Evolutionary conservation across 1,140 invertebrate genomes (phyloP), one percentile per base, ranked within the genome.

Genomic region (Lysiphlebus fabarum): DNA sequence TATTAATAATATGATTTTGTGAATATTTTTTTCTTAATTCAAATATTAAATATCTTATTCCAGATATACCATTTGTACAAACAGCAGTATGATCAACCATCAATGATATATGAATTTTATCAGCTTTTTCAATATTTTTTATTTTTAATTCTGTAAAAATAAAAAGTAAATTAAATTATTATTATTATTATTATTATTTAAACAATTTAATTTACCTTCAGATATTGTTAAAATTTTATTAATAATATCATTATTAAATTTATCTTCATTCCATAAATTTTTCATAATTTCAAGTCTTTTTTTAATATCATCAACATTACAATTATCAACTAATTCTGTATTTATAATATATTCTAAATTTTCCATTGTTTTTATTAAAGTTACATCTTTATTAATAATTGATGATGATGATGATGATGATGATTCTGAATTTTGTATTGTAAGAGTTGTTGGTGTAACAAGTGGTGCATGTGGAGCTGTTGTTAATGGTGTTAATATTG

Each of bases 1-100:
- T 9, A 17, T 12, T 14, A 4, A 51, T 17, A 41, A 8, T 2
- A 5, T 42, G 40, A 48, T 9, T 43, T 11, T 49, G 5, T 12
- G 12, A n/a, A 42, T 36, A 43, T 63, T 67, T 70, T 10, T 56
- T 64, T 58, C 70, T 71, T 8, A 77, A 61, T 64, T 65, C 74
- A 36, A 74, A 66, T 56, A 81, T 79, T 7, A 81, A 53, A 47
- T 77, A 71, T 47, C 80, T 72, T 9, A 82, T 70, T 9, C 75
- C 78, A 26, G 76, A 65, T 66, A 82, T 81, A 80, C 81, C 82
- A 14, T 72, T 67, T 61, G 71, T 80, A 48, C 79, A 82, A 5
- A 76, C 6, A 17, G 66, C 65, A 34, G 73, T 70, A 64, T 81
- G 63, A 12, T 77, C 71, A 64, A 78, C 76, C 74, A 82, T 78